Conservation (phyloP, 2,888 invertebrate species). For the Antitype chi region DNA sequence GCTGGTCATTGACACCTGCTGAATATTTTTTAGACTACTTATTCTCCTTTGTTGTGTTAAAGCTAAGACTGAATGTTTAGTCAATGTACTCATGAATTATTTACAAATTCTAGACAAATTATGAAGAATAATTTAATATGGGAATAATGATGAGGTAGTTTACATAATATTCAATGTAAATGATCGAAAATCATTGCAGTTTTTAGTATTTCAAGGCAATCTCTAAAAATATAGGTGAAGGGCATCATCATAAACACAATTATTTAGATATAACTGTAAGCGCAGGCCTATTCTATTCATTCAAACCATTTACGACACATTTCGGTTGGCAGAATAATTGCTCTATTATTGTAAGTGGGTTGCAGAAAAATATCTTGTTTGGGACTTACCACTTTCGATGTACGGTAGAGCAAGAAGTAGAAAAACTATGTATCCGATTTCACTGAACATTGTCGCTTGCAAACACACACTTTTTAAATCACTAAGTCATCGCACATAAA, state of each 20-base stretch:
- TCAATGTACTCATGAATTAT: slow-evolving; percentile 39
- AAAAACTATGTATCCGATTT: slow-evolving; percentile 92
- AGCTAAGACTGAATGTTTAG: slow-evolving; percentile 2
- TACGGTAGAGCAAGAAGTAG: slow-evolving; percentile 92
- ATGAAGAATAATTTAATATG: slow-evolving; percentile 8
- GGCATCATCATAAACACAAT: slow-evolving; percentile 29
- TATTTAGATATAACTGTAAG: slow-evolving; percentile 9
- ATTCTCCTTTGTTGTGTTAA: slow-evolving; percentile 43
- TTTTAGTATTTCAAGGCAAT: slow-evolving; percentile 50
- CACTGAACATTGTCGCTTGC: slow-evolving; percentile 91
- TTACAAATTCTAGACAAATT: slow-evolving; percentile 22
- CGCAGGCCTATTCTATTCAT: slow-evolving; percentile 35
- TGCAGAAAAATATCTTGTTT: slow-evolving; percentile 53
- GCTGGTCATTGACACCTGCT: slow-evolving; percentile 58
- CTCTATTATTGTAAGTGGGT: slow-evolving; percentile 61
- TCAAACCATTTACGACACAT: slow-evolving; percentile 54
- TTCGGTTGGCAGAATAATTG: slow-evolving; percentile 63
- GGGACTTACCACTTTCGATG: slow-evolving; percentile 93
- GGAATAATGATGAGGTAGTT: slow-evolving; percentile 35
- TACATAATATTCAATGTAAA: slow-evolving; percentile 28
- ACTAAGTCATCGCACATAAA: slow-evolving; percentile 90
- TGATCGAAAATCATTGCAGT: slow-evolving; percentile 43
- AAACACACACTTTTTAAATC: slow-evolving; percentile 86
- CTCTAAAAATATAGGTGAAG: slow-evolving; percentile 53
- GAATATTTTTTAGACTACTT: slow-evolving; percentile 22